Conservation (phyloP, 2,888 invertebrate genomes). For the Cantharis lateralis region DNA sequence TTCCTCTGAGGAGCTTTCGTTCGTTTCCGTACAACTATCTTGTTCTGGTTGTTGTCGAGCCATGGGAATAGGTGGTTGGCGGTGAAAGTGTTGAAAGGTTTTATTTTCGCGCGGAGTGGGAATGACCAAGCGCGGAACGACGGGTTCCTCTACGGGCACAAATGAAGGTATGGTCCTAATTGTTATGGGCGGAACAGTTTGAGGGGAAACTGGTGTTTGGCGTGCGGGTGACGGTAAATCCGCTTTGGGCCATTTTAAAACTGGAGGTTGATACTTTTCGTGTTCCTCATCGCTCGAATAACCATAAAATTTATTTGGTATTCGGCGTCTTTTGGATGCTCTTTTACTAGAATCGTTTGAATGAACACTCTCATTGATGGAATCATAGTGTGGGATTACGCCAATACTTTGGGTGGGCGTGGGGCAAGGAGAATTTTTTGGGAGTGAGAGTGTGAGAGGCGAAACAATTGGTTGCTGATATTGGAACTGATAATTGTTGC, state of each 20-base stretch:
- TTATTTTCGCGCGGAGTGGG: slow-evolving; percentile 38
- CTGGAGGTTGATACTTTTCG: slow-evolving; percentile 64
- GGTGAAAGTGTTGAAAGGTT: slow-evolving; percentile 34
- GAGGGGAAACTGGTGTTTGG: slow-evolving; percentile 39
- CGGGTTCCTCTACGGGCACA: slow-evolving; percentile 44
- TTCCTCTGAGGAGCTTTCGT: slow-evolving; percentile 35
- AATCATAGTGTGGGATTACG: slow-evolving; percentile 4
- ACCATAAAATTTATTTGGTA: slow-evolving; percentile 86
- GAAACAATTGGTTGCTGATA: slow-evolving; percentile 43
- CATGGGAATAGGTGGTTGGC: slow-evolving; percentile 28
- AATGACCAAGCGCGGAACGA: slow-evolving; percentile 50
- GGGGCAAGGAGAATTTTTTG: slow-evolving; percentile 44
- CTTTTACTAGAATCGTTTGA: slow-evolving; percentile 68
- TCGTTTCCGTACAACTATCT: slow-evolving; percentile 35
- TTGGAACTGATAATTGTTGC: slow-evolving; percentile 29
- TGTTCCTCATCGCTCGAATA: slow-evolving; percentile 85
- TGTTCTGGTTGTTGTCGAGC: slow-evolving; percentile 27
- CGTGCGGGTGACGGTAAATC: slow-evolving; percentile 63
- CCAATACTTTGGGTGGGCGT: slow-evolving; percentile 31
- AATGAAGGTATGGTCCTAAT: slow-evolving; percentile 45
- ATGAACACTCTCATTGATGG: slow-evolving; percentile 39
- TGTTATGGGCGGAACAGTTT: slow-evolving; percentile 52
- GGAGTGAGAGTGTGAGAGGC: slow-evolving; percentile 47
- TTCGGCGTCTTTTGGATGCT: slow-evolving; percentile 77
- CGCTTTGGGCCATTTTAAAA: slow-evolving; percentile 75